phyloP scores from a whole-genome alignment of 2,888 invertebrate species.

The Dendrolimus pini region DNA sequence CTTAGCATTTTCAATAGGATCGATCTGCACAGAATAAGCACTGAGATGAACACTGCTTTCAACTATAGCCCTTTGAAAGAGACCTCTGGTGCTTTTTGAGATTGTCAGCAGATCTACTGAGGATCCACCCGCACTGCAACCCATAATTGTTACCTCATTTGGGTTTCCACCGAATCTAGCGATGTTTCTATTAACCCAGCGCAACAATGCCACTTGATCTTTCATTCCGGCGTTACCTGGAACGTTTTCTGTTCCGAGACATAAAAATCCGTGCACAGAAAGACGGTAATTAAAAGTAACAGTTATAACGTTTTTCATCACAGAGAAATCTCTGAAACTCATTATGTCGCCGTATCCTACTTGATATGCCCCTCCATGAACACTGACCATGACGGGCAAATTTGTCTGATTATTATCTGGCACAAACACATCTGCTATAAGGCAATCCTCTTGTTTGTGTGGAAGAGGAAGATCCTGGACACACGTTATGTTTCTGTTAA shows the following conservation, averaged over 20 bases:
- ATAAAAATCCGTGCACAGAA: slow-evolving; percentile 29
- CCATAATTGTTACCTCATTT: slow-evolving; percentile 33
- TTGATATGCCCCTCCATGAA: slow-evolving; percentile 31
- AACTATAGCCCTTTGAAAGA: slow-evolving; percentile 34
- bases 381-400: slow-evolving; percentile 25
- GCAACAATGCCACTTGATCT: slow-evolving; percentile 27
- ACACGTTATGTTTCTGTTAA: slow-evolving; percentile 12
- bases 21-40: slow-evolving; percentile 25
- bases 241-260: slow-evolving; percentile 28
- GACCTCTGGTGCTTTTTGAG: slow-evolving; percentile 27
- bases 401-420: slow-evolving; percentile 24
- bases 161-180: slow-evolving; percentile 39
- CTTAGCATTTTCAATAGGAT: slow-evolving; percentile 33
- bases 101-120: slow-evolving; percentile 32
- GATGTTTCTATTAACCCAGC: slow-evolving; percentile 34
- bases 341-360: slow-evolving; percentile 13
- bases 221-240: slow-evolving; percentile 39
- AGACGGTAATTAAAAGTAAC: slow-evolving; percentile 26
- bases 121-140: slow-evolving; percentile 37
- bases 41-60: slow-evolving; percentile 31
- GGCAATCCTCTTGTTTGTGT: slow-evolving; percentile 19
- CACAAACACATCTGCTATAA: slow-evolving; percentile 23
- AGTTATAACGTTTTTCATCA: slow-evolving; percentile 13
- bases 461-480: slow-evolving; percentile 6
- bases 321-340: slow-evolving; percentile 10